Evolutionary conservation across 1,140 invertebrate species (phyloP), one percentile per base, ranked within the genome.

Genomic region (Neuroterus valhalla): DNA sequence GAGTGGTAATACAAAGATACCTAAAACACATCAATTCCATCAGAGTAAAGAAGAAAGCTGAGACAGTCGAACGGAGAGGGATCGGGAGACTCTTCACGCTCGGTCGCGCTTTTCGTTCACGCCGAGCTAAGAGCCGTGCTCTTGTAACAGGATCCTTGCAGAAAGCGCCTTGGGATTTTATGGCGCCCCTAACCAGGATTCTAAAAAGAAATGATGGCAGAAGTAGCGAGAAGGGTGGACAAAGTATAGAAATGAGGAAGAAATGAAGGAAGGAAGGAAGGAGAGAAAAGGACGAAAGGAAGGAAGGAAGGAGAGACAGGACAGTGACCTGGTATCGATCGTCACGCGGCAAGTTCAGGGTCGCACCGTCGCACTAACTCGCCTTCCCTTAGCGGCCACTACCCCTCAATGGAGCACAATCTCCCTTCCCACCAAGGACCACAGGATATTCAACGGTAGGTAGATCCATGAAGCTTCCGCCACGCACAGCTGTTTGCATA

Each of bases 291-390:
- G 73, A 81, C 74, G 74, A 45, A 45, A 68, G 45, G 50, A 74
- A 75, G 45, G 50, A 74, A 75, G 76, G 72, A 12, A 69, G 67
- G 31, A 73, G 26, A 70, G 78, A 48, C 66, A 85, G 84, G 84
- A 78, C 86, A 86, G 79, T 88, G 86, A 87, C 85, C 82, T 84
- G 76, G 74, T 84, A 88, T 87, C 87, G 87, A 88, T 86, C 87
- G 81, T 55, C 72, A 79, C 78, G 75, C 72, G 71, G 85, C 85
- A 87, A 87, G 87, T 87, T 88, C 86, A 88, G 85, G 87, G 87
- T 87, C 87, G 86, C 84, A 85, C 71, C 81, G 84, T 84, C 80
- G 82, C 81, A 81, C 78, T 78, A 75, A 82, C 80, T 83, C 68
- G 74, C 67, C 73, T 77, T 75, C n/a, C n/a, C n/a, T n/a, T n/a